A percentile compares a stretch with the other conserved stretches of the same genome.
These are phyloP conservation scores for Labrus mixtus DNA, from an alignment of 2,113 vertebrate species.

Conservation along the genomic window DNA sequence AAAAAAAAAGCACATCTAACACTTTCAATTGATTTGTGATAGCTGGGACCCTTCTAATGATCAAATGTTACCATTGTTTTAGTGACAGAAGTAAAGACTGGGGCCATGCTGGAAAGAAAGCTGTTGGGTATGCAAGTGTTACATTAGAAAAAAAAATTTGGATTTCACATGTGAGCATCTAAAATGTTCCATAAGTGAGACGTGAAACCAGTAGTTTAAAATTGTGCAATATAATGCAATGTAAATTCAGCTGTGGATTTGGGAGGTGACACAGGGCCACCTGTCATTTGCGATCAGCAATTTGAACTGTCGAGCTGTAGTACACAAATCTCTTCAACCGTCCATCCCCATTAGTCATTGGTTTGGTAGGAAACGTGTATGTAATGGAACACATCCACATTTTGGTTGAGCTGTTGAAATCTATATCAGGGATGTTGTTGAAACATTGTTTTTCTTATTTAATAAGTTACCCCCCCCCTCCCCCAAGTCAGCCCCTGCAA, in stretches of 20 bases:
- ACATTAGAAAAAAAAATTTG: neutral
- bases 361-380: constrained; percentile 46
- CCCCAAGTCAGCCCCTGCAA: constrained; percentile 21
- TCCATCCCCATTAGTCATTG: constrained; percentile 46
- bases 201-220: neutral
- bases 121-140: constrained; percentile 3
- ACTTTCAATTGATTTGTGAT: constrained; percentile 25
- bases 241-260: neutral
- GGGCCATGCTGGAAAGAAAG: neutral
- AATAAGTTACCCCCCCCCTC: neutral
- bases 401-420: constrained; percentile 37
- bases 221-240: neutral
- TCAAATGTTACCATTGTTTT: constrained; percentile 9
- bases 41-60: neutral
- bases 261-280: neutral
- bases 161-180: neutral
- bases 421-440: constrained; percentile 39
- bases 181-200: neutral
- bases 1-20: constrained; percentile 48
- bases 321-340: constrained; percentile 45
- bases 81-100: neutral
- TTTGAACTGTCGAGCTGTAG: constrained; percentile 23
- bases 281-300: constrained; percentile 28
- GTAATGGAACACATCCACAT: constrained; percentile 43
- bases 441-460: constrained; percentile 26